These are phyloP conservation scores for Microcebus ravelobensis DNA, from an alignment of 2,113 vertebrate species.

Conservation along the genomic window DNA sequence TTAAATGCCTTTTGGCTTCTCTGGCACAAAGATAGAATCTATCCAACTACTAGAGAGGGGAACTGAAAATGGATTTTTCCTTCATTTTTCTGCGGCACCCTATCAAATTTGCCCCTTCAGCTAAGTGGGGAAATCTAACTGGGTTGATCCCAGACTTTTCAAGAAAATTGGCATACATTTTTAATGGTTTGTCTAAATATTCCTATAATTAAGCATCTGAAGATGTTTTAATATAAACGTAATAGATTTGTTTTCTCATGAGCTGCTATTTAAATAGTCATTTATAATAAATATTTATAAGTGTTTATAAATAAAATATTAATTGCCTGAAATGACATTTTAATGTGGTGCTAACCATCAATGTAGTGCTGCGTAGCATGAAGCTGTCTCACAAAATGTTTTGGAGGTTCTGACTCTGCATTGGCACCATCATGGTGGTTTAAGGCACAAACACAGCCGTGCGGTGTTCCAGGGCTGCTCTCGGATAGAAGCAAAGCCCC, in stretches of 20 bases:
- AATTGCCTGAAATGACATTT: constrained; percentile 81
- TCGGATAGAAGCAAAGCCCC: neutral
- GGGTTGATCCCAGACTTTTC: constrained; percentile 45
- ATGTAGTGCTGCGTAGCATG: constrained; percentile 32
- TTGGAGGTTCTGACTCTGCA: neutral
- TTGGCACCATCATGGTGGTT: neutral
- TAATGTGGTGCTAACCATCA: constrained; percentile 63
- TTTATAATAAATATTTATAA: constrained; percentile 83
- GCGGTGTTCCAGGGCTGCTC: neutral
- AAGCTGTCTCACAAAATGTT: constrained; percentile 55
- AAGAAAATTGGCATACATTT: constrained; percentile 34
- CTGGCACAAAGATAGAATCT: neutral
- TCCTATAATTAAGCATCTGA: constrained; percentile 81
- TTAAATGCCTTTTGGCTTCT: constrained; percentile 4
- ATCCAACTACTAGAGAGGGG: neutral
- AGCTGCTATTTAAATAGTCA: constrained; percentile 76
- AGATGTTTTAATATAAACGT: constrained; percentile 77
- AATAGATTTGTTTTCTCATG: constrained; percentile 77
- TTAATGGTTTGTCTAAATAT: constrained; percentile 73
- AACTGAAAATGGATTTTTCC: neutral
- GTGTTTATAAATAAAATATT: constrained; percentile 84
- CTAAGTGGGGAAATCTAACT: constrained; percentile 33
- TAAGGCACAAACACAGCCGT: neutral
- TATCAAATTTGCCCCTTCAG: constrained; percentile 16
- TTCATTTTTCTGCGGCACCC: neutral